Evolutionary conservation across 1,140 invertebrate genomes (phyloP).

Genomic region (Drosophila eugracilis): DNA sequence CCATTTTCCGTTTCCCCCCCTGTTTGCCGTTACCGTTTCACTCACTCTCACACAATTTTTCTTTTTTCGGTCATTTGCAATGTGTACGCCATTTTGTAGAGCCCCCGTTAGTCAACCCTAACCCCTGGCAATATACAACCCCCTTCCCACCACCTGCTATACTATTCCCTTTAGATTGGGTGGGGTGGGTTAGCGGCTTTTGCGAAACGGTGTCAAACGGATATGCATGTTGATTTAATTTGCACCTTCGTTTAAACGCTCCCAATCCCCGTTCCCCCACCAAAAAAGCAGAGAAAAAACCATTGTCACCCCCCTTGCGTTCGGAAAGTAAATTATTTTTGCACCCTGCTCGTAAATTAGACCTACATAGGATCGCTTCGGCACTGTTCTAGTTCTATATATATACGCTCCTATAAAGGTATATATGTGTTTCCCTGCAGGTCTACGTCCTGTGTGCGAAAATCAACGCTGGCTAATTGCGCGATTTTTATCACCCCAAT

Average conservation of each 20-base stretch:
- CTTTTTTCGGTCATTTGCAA: conserved; percentile 75
- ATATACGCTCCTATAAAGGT: conserved; percentile 4
- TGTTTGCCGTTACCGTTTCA: conserved; percentile 34
- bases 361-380: conserved; percentile 50
- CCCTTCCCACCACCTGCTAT: conserved; percentile 1
- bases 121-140: conserved; percentile 11
- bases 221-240: conserved; percentile 84
- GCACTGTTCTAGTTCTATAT: conserved; percentile 54
- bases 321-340: conserved; percentile 70
- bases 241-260: conserved; percentile 79
- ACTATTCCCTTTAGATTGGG: conserved; percentile 22
- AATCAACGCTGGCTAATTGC: conserved; percentile 80
- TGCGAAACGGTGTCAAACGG: conserved; percentile 80
- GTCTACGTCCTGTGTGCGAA: conserved; percentile 66
- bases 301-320: conserved; percentile 38
- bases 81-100: conserved; percentile 62
- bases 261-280: neutral
- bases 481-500: conserved; percentile 72
- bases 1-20: conserved; percentile 26
- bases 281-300: neutral
- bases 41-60: conserved; percentile 13
- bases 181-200: conserved; percentile 19
- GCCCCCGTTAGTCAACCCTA: conserved; percentile 28
- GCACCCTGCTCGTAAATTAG: conserved; percentile 71
- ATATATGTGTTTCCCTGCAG: conserved; percentile 20